Evolutionary conservation across 2,113 vertebrate species (phyloP), one percentile per base, ranked within the genome.

Genomic region (Pseudois nayaur): DNA sequence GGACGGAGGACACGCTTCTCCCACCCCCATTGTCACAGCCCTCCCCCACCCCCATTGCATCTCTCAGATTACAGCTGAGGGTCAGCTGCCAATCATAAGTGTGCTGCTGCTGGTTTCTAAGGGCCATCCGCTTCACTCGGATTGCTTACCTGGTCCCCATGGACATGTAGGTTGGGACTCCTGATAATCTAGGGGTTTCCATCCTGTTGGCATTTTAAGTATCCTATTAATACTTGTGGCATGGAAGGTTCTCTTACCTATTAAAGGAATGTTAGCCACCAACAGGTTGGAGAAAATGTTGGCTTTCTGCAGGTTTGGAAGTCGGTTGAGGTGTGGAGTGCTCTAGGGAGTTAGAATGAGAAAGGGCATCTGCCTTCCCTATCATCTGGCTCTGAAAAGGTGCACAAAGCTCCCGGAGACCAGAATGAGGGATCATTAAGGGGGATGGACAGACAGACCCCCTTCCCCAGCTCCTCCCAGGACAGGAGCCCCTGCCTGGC

Each of bases 1-100:
- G 2, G 2, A 59, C 1, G 3, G 27, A n/a, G 8, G 0, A 6
- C 0, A 1, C 17, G 60, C 23, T 33, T 40, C 48, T 43, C n/a
- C 27, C 31, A 67, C 21, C n/a, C n/a, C n/a, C n/a, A n/a, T 55
- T 67, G 78, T 50, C 60, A 19, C 2, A 13, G 64, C 13, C 40
- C 74, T 59, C 79, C 36, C 36, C 81, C 45, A 16, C 14, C 31
- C 3, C 2, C 6, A 2, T 0, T 2, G 8, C 16, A 59, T 85
- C 62, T 55, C 40, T 89, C 33, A 15, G 1, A 3, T 55, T 76
- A 27, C 0, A n/a, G 67, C 25, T 25, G 4, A 11, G 5, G 12
- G 36, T 23, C 7, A 23, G 2, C 64, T 33, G 55, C 43, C 45
- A 12, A 14, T n/a, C 55, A 9, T 14, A 54, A 71, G 29, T 8